Evolutionary conservation across 2,797 vertebrate genomes (phyloP).

Genomic region (Labroides dimidiatus): DNA sequence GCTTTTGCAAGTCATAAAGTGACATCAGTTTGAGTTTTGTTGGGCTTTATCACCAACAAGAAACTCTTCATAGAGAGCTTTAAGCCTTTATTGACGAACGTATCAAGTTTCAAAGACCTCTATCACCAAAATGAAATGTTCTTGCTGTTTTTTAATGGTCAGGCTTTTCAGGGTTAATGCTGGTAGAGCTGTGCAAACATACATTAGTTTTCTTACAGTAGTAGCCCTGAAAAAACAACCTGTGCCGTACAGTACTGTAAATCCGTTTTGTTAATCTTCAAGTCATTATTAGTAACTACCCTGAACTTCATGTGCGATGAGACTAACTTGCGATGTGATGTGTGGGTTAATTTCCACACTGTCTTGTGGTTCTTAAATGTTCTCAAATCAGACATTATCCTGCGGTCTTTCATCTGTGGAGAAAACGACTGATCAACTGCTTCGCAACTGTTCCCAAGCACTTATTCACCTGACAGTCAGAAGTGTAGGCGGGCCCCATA

Average conservation of each 20-base stretch:
- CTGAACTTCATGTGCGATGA: constrained; percentile 9
- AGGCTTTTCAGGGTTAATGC: too few species aligned
- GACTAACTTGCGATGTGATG: constrained; percentile 23
- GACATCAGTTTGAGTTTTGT: too few species aligned
- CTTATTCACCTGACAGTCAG: constrained; percentile 44
- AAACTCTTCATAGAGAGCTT: too few species aligned
- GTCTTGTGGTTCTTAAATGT: too few species aligned
- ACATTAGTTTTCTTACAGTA: background rate
- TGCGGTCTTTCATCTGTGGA: background rate
- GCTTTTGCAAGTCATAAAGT: too few species aligned
- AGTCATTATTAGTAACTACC: constrained; percentile 9
- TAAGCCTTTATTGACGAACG: too few species aligned
- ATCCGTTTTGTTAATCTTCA: background rate
- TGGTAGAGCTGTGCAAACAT: too few species aligned
- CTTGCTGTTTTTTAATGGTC: too few species aligned
- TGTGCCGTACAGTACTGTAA: background rate
- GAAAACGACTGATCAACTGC: background rate
- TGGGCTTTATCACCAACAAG: too few species aligned
- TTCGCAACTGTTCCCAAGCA: constrained; percentile 57
- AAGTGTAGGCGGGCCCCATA: constrained; percentile 48
- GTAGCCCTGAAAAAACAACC: background rate
- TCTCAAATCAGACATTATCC: background rate
- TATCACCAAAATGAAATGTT: too few species aligned
- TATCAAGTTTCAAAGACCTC: too few species aligned
- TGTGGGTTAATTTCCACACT: background rate